Evolutionary conservation across 1,140 invertebrate genomes (phyloP), one percentile per base, ranked within the genome.

Genomic region (Fopius arisanus): DNA sequence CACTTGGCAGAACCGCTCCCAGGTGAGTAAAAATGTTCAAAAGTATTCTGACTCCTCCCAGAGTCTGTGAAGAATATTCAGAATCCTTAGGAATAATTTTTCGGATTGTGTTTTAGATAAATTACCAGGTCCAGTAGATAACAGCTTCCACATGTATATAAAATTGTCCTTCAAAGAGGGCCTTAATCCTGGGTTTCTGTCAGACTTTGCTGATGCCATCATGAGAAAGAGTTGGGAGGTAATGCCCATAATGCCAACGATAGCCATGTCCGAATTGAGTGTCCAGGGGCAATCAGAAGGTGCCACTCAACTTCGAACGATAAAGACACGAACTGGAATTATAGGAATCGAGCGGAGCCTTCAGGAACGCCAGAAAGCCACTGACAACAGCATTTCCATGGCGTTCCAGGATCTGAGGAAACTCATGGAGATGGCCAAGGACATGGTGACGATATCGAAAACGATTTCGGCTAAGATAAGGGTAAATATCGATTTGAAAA

Each of bases 401-500:
- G 97, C 98, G 16, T 99, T 99, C 89, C 93, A 99, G 89, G 98
- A 99, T 89, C 90, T 99, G 19, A 95, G 90, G 81, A 96, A 96
- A 82, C 89, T 99, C 0, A 99, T 99, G 94, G 92, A 91, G 70
- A 97, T 97, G 92, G 97, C 98, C 3, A 96, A 98, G 89, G 97
- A 99, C 76, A 99, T 99, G 98, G 97, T 99, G 19, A 86, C 90
- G 2, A 89, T 99, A 77, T 96, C 97, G 0, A 96, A 96, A 84
- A 95, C 90, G 73, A 98, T 99, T 81, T 97, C 97, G 41, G 91
- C 91, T 70, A 98, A 97, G 91, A 96, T 99, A 79, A 92, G 94
- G 90, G 93, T 94, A 88, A 88, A 23, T 71, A 31, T 70, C 23
- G 33, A 28, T 67, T 51, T 67, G 74, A 51, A 16, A 41, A n/a